Evolutionary conservation across 1,140 invertebrate species (phyloP), one percentile per base, ranked within the genome.

Genomic region (Spodoptera litura): DNA sequence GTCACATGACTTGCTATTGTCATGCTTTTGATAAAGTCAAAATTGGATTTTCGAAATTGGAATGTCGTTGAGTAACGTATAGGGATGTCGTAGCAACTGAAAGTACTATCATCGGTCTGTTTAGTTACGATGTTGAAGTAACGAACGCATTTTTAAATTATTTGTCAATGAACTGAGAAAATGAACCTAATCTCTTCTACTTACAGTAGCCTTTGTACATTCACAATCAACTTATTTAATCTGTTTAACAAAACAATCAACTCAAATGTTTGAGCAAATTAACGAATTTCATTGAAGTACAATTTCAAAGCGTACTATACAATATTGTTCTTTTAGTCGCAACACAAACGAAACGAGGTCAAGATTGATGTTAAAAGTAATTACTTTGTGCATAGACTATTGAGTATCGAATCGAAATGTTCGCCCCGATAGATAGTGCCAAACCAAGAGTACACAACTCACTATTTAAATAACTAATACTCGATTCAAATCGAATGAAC

Each of bases 351-450:
- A 31, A 75, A 70, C 38, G 55, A 71, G 61, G 78, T 59, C 78
- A 52, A 80, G 78, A 80, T 80, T 80, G 72, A 80, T 80, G 72
- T 76, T 80, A 74, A 76, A 75, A 75, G 72, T 80, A 75, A 80
- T 80, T 80, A 80, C 61, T 38, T 75, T 56, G 72, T 59, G 72
- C 72, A 80, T 78, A 71, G 66, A 72, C 77, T 78, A 68, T 77
- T 68, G 61, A 53, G 74, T 31, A 66, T 56, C 62, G 52, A 77
- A 51, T 51, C 74, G 61, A 77, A 76, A 68, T 77, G 62, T 77
- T 44, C 15, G 27, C 25, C 11, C 11, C 52, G 61, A 53, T 77
- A 77, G 61, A 77, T 68, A 64, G 31, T 10, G 12, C 10, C 49
- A 3, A 77, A 77, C 61, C 58, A 77, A 27, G 31, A 62, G 52